Conservation (phyloP, 2,888 invertebrate genomes). For the Hofmannophila pseudospretella region DNA sequence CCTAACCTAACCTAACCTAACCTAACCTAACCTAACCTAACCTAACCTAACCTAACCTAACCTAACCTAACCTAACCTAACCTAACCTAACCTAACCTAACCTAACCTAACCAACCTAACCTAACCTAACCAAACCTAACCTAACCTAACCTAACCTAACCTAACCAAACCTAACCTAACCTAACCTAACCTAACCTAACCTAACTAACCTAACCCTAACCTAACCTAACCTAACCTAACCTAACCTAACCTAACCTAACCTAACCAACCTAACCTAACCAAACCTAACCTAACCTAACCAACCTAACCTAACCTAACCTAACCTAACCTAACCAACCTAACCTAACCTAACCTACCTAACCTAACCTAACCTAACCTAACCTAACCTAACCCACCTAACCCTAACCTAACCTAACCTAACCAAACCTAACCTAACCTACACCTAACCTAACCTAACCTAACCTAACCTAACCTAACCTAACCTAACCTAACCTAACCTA, state of each 20-base stretch:
- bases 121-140: constrained; percentile 15
- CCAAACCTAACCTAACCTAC: background rate
- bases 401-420: background rate
- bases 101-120: constrained; percentile 13
- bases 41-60: too few species aligned
- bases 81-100: constrained; percentile 3
- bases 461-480: background rate
- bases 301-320: constrained; percentile 7
- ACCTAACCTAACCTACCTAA: constrained; percentile 2
- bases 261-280: constrained; percentile 5
- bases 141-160: constrained; percentile 15
- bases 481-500: too few species aligned
- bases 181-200: constrained; percentile 16
- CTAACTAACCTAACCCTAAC: constrained; percentile 14
- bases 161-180: constrained; percentile 16
- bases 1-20: too few species aligned
- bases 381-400: background rate
- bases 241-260: constrained; percentile 5
- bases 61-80: too few species aligned
- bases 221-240: constrained; percentile 16
- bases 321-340: background rate
- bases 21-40: too few species aligned
- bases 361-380: background rate
- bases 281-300: constrained; percentile 8
- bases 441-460: background rate